Conservation (phyloP, 2,888 invertebrate species). For the Cactoblastis cactorum region DNA sequence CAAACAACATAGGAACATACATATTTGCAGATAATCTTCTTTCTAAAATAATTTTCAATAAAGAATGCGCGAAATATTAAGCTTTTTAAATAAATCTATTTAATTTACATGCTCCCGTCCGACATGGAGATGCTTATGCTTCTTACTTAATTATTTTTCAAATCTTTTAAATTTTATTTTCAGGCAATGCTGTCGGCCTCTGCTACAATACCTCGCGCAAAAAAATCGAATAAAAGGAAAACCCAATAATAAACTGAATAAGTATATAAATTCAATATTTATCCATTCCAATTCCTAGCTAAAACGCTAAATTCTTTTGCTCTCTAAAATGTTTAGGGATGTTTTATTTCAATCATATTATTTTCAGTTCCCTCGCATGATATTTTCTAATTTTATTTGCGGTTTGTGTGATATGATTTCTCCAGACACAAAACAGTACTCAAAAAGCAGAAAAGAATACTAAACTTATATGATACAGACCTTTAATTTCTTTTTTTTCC, state of each 20-base stretch:
- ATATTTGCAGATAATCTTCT: too few species aligned
- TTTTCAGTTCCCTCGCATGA: too few species aligned
- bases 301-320: constrained; percentile 14
- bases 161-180: constrained; percentile 70
- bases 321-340: constrained; percentile 19
- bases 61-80: neutral
- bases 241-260: constrained; percentile 56
- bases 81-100: neutral
- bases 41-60: too few species aligned
- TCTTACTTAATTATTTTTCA: constrained; percentile 59
- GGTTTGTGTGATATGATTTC: too few species aligned
- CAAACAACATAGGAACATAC: too few species aligned
- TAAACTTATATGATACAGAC: too few species aligned
- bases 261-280: constrained; percentile 18
- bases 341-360: neutral
- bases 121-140: constrained; percentile 42
- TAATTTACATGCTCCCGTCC: constrained; percentile 20
- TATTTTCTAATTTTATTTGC: too few species aligned
- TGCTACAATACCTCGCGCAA: constrained; percentile 86
- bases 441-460: too few species aligned
- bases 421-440: too few species aligned
- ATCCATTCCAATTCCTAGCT: constrained; percentile 1
- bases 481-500: too few species aligned
- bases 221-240: constrained; percentile 87
- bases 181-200: constrained; percentile 83